Percentiles rank a stretch among this genome's conserved stretches.
These are phyloP conservation scores for Acrossocheilus wenchowensis DNA, from an alignment of 2,797 vertebrate genomes.

Conservation along the genomic window DNA sequence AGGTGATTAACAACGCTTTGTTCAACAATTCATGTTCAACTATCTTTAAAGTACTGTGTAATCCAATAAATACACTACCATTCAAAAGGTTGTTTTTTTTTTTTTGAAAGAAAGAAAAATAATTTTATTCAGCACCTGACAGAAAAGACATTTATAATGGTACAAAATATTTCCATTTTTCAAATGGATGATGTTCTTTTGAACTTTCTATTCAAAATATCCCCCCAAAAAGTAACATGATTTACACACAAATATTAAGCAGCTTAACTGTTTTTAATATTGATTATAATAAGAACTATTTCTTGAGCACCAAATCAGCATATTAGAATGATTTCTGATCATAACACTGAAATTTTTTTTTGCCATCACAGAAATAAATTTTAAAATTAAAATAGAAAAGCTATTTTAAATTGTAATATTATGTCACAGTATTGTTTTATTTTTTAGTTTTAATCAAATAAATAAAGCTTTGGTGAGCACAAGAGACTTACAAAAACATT, in stretches of 20 bases:
- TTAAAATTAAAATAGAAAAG: not conserved
- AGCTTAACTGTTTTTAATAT: not conserved
- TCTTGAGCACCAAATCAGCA: not conserved
- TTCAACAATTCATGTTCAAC: not conserved
- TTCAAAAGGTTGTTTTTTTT: not conserved
- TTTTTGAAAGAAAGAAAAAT: not conserved
- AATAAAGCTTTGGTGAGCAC: not conserved
- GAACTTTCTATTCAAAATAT: not conserved
- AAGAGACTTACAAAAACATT: not conserved
- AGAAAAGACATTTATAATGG: not conserved
- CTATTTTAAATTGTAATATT: not conserved
- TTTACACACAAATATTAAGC: not conserved
- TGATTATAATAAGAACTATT: not conserved
- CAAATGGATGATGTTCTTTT: not conserved
- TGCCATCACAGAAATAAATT: not conserved
- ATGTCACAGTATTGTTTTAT: not conserved
- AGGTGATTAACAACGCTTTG: not conserved
- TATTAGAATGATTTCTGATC: constrained; percentile 6
- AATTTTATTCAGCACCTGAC: not conserved
- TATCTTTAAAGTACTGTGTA: not conserved
- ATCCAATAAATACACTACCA: not conserved
- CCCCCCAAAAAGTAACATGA: not conserved
- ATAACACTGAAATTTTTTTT: not conserved
- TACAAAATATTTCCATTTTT: not conserved
- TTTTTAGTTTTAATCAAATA: not conserved